These are phyloP conservation scores for Paramormyrops kingsleyae DNA, from an alignment of 2,113 vertebrate species.

Conservation along the genomic window DNA sequence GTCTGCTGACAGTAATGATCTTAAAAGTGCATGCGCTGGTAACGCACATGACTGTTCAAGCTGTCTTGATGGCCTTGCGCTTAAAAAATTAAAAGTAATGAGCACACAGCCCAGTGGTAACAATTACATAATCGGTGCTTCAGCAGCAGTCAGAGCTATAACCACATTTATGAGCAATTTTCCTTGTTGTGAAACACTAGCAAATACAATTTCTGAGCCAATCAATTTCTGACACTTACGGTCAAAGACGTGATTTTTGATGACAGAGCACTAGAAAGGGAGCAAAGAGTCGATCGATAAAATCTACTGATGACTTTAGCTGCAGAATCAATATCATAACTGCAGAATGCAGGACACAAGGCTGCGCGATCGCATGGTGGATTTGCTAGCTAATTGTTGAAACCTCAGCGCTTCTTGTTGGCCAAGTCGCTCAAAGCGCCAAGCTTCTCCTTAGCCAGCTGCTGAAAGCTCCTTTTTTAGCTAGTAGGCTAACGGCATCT, in stretches of 20 bases:
- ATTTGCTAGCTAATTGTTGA: neutral
- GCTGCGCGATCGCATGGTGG: neutral
- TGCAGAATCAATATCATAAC: neutral
- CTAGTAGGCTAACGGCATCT: neutral
- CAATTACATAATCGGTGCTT: neutral
- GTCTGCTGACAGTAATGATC: neutral
- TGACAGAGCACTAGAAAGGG: neutral
- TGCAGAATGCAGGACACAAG: neutral
- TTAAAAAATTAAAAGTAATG: neutral
- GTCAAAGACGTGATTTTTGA: neutral
- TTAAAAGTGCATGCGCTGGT: neutral
- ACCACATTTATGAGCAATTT: neutral
- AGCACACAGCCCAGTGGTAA: neutral
- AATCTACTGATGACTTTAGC: neutral
- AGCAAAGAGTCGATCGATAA: neutral
- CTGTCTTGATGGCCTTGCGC: neutral
- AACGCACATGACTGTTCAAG: neutral
- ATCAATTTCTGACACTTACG: neutral
- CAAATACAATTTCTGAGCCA: neutral
- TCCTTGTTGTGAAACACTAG: neutral
- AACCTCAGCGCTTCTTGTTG: neutral
- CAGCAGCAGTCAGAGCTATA: neutral
- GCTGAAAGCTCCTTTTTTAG: neutral
- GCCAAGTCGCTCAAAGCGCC: neutral
- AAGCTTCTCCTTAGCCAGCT: neutral